Evolutionary conservation across 2,113 vertebrate species (phyloP), one percentile per base, ranked within the genome.

Genomic region (Hippolais icterina): DNA sequence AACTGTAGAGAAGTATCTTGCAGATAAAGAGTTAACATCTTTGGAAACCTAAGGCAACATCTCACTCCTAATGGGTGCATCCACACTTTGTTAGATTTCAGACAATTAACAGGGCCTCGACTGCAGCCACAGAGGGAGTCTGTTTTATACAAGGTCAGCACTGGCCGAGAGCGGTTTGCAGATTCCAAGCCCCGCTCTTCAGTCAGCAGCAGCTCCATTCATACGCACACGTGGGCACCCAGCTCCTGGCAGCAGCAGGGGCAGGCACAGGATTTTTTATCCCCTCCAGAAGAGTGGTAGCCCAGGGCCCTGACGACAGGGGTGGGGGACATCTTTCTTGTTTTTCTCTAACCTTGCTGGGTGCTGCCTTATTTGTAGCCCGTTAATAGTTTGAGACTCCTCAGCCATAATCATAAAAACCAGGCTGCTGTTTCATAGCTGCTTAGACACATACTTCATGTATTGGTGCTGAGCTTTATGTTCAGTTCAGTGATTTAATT

Each of bases 81-180:
- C 1, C 12, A 37, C 17, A 13, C 63, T 65, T 65, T 33, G 6
- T 41, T 17, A 72, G 37, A n/a, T 41, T 64, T 41, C 29, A 69
- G n/a, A 56, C 6, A 39, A 63, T 33, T 76, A 68, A 20, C 20
- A 39, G 59, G 49, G 28, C 5, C 10, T 56, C 56, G 25, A 49
- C 33, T 3, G 31, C 15, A 60, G 68, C 14, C 71, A 28, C 24
- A 65, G 68, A 14, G 2, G 7, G 15, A 54, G 8, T 5, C 56
- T 63, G 7, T n/a, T 42, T 52, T 8, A 19, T 9, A 22, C 0
- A 0, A 33, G 15, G 25, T 6, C 9, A 6, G 37, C 0, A 0
- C 44, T 44, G 46, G 33, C 33, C 23, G 7, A 60, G 11, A 65
- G 37, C 2, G 47, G 3, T 23, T 3, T 66, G 56, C 11, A 17